phyloP scores from a whole-genome alignment of 2,113 vertebrate genomes.

The Stomatorhinus ivindoensis region DNA sequence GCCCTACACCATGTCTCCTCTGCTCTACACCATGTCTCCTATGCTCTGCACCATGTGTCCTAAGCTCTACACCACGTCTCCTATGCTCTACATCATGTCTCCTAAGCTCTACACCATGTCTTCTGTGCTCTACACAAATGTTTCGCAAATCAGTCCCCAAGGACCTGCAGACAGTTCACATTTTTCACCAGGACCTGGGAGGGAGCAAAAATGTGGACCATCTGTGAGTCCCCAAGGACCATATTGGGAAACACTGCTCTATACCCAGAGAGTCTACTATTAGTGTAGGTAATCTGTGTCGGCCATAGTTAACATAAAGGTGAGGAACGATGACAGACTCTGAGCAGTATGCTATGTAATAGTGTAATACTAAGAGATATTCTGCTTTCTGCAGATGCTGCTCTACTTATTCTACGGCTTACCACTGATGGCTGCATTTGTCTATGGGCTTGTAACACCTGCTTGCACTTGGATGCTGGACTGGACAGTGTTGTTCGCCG shows the following conservation, averaged over 20 bases:
- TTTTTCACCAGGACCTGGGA: neutral
- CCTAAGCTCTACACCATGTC: neutral
- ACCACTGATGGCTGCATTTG: constrained; percentile 64
- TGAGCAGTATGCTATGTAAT: neutral
- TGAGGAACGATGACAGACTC: neutral
- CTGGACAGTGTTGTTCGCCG: constrained; percentile 77
- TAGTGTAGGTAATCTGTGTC: neutral
- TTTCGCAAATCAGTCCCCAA: neutral
- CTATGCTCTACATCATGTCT: neutral
- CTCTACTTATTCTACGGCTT: constrained; percentile 75
- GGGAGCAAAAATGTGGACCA: neutral
- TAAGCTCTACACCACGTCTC: too few species aligned
- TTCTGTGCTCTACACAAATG: neutral
- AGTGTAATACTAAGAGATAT: neutral
- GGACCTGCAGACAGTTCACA: neutral
- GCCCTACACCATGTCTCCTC: too few species aligned
- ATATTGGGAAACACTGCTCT: neutral
- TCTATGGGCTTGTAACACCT: constrained; percentile 67
- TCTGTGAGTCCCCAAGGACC: neutral
- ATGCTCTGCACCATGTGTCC: too few species aligned
- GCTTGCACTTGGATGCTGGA: constrained; percentile 86
- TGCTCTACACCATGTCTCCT: too few species aligned
- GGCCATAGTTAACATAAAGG: neutral
- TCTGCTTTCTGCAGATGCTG: constrained; percentile 68
- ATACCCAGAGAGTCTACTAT: neutral